phyloP scores from a whole-genome alignment of 2,797 vertebrate species.

The Ctenochaetus hawaiiensis region DNA sequence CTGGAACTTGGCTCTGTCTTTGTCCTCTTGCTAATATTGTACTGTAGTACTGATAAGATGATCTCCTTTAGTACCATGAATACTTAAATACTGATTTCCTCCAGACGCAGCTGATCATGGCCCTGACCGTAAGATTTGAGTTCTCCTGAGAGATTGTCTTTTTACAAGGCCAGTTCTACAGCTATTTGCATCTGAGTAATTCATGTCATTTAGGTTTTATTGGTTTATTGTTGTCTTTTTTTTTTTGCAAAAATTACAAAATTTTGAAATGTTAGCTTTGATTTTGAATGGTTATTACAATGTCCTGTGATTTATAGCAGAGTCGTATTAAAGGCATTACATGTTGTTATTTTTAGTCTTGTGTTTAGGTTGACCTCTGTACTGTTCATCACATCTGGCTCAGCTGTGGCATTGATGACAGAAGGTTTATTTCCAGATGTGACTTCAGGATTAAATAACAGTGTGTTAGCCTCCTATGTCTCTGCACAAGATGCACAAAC shows the following conservation, averaged over 20 bases:
- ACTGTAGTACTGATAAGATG: conserved; percentile 15
- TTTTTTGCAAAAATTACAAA: neutral
- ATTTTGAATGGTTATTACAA: neutral
- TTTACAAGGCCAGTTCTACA: neutral
- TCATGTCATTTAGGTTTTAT: neutral
- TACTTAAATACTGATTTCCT: neutral
- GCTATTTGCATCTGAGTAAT: neutral
- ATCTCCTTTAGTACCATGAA: neutral
- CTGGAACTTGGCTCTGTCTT: too few species aligned
- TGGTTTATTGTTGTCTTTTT: neutral
- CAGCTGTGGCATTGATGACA: conserved; percentile 21
- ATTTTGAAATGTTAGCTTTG: too few species aligned
- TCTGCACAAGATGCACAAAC: conserved; percentile 20
- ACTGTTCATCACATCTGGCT: conserved; percentile 38
- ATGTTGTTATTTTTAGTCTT: conserved; percentile 11
- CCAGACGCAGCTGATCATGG: conserved; percentile 3
- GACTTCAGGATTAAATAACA: conserved; percentile 32
- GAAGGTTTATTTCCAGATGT: conserved; percentile 30
- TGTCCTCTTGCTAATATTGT: too few species aligned
- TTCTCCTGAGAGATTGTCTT: neutral
- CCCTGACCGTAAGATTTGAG: neutral
- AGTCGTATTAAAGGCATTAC: neutral
- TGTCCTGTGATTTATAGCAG: neutral
- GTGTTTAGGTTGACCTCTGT: conserved; percentile 27
- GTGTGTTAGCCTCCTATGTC: neutral